A percentile compares a stretch with the other conserved stretches of the same genome.
phyloP scores from a whole-genome alignment of 1,140 invertebrate species.

The Diabrotica virgifera region DNA sequence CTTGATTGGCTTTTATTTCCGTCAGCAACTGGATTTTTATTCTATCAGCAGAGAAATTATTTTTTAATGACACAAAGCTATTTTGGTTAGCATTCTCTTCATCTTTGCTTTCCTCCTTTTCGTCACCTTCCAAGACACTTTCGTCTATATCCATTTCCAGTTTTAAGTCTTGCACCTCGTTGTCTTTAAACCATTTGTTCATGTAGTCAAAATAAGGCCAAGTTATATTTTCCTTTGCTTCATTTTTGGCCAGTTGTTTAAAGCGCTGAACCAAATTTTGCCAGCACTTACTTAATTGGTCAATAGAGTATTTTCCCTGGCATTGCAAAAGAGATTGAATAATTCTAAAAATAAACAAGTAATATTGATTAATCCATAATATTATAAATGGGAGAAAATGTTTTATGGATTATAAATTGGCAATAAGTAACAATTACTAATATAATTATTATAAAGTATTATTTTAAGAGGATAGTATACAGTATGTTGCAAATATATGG shows the following conservation, averaged over 20 bases:
- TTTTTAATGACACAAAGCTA: not conserved
- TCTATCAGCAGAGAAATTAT: conserved; percentile 5
- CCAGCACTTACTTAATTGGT: conserved; percentile 31
- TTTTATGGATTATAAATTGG: too few relatives aligned
- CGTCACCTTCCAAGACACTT: conserved; percentile 14
- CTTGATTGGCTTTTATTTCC: conserved; percentile 20
- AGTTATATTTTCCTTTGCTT: conserved; percentile 24
- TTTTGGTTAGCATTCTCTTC: not conserved
- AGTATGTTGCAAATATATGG: too few relatives aligned
- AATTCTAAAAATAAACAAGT: conserved; percentile 17
- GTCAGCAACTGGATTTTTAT: conserved; percentile 22
- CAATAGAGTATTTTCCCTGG: conserved; percentile 26
- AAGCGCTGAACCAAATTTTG: conserved; percentile 31
- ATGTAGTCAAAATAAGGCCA: conserved; percentile 29
- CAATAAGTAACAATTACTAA: too few relatives aligned
- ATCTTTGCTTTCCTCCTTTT: conserved; percentile 4
- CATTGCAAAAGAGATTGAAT: conserved; percentile 27
- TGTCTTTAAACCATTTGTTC: conserved; percentile 22
- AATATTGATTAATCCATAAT: too few relatives aligned
- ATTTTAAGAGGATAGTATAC: too few relatives aligned
- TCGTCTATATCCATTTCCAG: not conserved
- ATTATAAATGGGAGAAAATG: too few relatives aligned
- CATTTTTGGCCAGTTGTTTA: conserved; percentile 21
- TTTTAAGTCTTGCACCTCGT: conserved; percentile 10
- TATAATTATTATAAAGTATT: too few relatives aligned